Percentiles rank a stretch among this genome's conserved stretches.
Conservation (phyloP, 2,888 invertebrate species). For the Corbicula japonica region DNA sequence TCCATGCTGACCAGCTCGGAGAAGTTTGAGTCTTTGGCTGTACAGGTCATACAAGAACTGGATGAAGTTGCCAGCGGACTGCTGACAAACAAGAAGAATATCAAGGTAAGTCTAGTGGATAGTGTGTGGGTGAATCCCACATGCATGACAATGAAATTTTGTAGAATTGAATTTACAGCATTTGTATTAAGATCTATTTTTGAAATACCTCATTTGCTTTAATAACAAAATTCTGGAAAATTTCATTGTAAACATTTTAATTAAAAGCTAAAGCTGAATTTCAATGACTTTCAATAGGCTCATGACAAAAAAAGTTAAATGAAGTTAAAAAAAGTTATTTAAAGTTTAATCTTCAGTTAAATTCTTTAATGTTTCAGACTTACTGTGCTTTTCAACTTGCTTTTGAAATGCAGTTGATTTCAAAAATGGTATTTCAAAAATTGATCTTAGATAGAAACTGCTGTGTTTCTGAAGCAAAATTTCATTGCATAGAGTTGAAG, state of each 20-base stretch:
- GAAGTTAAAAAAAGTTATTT: too few species aligned
- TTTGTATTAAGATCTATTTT: conserved; percentile 8
- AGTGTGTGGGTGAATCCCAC: background rate
- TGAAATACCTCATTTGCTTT: conserved; percentile 20
- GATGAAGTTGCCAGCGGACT: conserved; percentile 29
- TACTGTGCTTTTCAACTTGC: conserved; percentile 26
- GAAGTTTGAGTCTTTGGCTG: conserved; percentile 36
- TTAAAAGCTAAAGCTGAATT: background rate
- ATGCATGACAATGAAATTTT: conserved; percentile 28
- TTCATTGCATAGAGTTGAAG: conserved; percentile 14
- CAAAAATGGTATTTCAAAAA: conserved; percentile 31
- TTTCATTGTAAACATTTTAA: conserved; percentile 31
- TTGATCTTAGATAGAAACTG: conserved; percentile 24
- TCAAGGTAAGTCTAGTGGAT: conserved; percentile 22
- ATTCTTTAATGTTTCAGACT: too few species aligned
- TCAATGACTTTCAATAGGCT: too few species aligned
- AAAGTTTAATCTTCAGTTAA: too few species aligned
- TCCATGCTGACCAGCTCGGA: conserved; percentile 25
- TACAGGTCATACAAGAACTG: conserved; percentile 39
- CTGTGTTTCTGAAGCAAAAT: conserved; percentile 10
- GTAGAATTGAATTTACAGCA: too few species aligned
- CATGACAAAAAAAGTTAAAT: too few species aligned
- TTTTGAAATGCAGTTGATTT: too few species aligned
- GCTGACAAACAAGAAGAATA: conserved; percentile 20
- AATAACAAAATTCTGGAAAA: conserved; percentile 3